Evolutionary conservation across 2,113 vertebrate species (phyloP), one percentile per base, ranked within the genome.

Genomic region (Boulengeromyrus knoepffleri): DNA sequence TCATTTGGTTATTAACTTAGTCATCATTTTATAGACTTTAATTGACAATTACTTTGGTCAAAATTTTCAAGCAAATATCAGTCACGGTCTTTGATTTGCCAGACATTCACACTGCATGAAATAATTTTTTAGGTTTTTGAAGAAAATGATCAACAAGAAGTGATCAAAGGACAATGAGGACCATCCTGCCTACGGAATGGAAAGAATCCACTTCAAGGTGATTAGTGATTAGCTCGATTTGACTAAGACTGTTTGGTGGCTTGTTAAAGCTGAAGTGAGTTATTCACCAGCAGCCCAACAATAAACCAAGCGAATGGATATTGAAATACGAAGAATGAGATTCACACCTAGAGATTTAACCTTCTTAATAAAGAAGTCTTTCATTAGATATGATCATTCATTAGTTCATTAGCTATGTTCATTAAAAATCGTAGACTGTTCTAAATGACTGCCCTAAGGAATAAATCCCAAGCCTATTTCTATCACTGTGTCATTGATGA

Each of bases 361-460:
- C 83, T 85, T 47, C 83, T 46, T 85, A 85, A 85, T 85, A 85
- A 85, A 85, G 83, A 85, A 85, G 83, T 85, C 83, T 85, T 85
- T 47, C 83, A 85, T 85, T 85, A 85, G 83, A 85, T 85, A 85
- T 27, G 83, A 85, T 85, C 83, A 85, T 85, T 85, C 83, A 85
- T 85, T 85, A 85, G 45, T 47, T 85, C 83, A 85, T 85, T 85
- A 85, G 83, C 83, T 85, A 85, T 85, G 83, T 85, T 85, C 83
- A 85, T 85, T 85, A 85, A 85, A 85, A 85, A 85, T 85, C 45
- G 21, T 47, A 85, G 83, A 85, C 83, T 85, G 39, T 85, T 85
- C 83, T 85, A 85, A 85, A 85, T 85, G 83, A 85, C 83, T 85
- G 83, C 83, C 83, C 83, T 85, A 85, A 85, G 83, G 83, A 85